These are phyloP conservation scores for Drosophila ficusphila DNA, from an alignment of 1,140 invertebrate genomes.

Conservation along the genomic window DNA sequence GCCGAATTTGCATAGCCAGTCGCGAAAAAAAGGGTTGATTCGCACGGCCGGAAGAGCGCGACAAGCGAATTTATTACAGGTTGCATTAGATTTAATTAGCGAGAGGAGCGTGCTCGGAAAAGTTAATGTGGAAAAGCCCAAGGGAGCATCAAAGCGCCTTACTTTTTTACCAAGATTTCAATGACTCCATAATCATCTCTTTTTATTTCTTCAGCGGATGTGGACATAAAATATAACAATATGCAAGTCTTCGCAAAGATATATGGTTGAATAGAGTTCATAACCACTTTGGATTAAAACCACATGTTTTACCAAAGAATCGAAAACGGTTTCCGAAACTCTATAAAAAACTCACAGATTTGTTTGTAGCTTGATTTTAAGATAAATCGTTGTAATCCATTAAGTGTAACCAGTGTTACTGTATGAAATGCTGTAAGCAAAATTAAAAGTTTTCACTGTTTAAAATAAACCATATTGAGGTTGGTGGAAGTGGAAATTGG, in stretches of 20 bases:
- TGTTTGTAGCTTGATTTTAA: too few relatives aligned
- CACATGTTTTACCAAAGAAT: background rate
- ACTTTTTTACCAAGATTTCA: background rate
- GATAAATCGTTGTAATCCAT: background rate
- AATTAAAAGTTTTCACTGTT: background rate
- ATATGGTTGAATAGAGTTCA: background rate
- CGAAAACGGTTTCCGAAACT: too few relatives aligned
- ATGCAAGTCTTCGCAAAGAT: background rate
- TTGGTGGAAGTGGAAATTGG: background rate
- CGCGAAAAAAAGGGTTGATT: constrained; percentile 62
- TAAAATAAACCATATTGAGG: background rate
- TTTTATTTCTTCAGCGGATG: background rate
- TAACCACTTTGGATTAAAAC: too few relatives aligned
- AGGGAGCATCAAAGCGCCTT: background rate
- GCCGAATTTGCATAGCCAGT: constrained; percentile 66
- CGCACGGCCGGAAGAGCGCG: constrained; percentile 61
- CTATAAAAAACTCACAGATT: too few relatives aligned
- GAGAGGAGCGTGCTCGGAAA: constrained; percentile 56
- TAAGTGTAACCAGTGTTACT: background rate
- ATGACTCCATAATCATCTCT: background rate
- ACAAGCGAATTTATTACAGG: constrained; percentile 82
- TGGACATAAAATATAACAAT: background rate
- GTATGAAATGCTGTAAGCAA: constrained; percentile 3
- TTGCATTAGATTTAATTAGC: constrained; percentile 81
- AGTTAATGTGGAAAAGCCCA: constrained; percentile 3